Conservation (phyloP, 2,113 vertebrate species). For the Leucosticte australis region DNA sequence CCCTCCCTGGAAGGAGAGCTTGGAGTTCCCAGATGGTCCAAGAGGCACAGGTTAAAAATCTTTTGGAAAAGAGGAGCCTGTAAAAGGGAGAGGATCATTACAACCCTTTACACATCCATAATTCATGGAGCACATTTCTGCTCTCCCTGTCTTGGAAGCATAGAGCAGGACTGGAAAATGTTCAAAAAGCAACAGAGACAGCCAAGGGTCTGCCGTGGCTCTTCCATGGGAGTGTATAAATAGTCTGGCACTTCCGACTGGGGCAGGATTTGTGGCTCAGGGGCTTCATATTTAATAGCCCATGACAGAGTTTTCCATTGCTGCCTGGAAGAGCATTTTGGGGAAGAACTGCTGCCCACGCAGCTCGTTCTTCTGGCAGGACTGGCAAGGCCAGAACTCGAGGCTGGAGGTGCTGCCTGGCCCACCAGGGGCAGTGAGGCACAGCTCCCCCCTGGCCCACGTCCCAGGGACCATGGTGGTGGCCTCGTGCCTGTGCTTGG, state of each 20-base stretch:
- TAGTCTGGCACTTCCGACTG: neutral
- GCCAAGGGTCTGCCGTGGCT: neutral
- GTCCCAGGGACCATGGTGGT: fast-evolving
- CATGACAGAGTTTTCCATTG: neutral
- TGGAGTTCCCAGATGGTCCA: neutral
- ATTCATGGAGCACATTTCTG: neutral
- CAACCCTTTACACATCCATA: neutral
- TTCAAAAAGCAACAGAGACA: neutral
- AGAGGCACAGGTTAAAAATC: neutral
- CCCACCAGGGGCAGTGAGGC: fast-evolving
- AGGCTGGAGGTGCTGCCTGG: fast-evolving
- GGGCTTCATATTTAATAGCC: slow-evolving; percentile 14
- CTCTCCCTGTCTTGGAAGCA: neutral
- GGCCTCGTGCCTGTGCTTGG: neutral
- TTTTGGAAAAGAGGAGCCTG: neutral
- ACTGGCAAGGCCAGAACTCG: fast-evolving
- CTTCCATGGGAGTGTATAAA: neutral
- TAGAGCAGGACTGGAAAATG: neutral
- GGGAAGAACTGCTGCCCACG: neutral
- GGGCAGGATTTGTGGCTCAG: neutral
- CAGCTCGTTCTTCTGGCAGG: neutral
- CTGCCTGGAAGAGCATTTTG: neutral
- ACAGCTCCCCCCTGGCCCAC: neutral
- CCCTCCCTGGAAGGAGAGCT: neutral
- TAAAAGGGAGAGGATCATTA: neutral